Base-by-base conservation (phyloP, 1,140 invertebrate genomes). In the Drosophila kohkoa region DNA sequence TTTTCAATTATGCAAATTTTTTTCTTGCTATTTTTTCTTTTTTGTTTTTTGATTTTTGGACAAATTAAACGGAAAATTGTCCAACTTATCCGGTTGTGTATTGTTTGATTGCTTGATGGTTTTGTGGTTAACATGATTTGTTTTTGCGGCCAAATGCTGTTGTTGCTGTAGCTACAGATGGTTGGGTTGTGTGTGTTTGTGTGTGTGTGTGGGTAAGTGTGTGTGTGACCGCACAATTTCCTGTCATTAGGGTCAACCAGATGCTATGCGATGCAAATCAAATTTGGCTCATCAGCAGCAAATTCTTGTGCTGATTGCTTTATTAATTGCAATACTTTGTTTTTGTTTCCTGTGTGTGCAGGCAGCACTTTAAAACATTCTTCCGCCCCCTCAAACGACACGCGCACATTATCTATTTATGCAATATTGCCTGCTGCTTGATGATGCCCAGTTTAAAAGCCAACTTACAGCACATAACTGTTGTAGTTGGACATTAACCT, bases 71-170 rank as follows among this genome's bases (percentile, higher is more conserved):
- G 67, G 73, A 77, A 45, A 67, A 67, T 78, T 48, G 65, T 63
- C 48, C 45, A 52, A 49, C 63, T 58, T 46, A 43, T 68, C 52
- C 55, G 64, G 55, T 25, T 30, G 20, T 38, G 46, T 43, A 6
- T 41, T 57, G 41, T 73, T 63, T 10, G n/a, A 46, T 68, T 68
- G 80, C 54, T 71, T 78, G 85, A 87, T 87, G 83, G 79, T 79
- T 81, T 88, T 88, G 85, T 77, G 85, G 85, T 76, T 75, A 81
- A 73, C 75, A 76, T 89, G 85, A 89, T 89, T 86, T 89, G 85
- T 89, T 89, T 83, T 78, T 89, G 85, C 46, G 86, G 86, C 70
- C 72, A 51, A 57, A 16, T 65, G 20, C 20, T 58, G 59, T 62
- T 64, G 49, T 45, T 63, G 67, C 46, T 62, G 30, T 28, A 30